phyloP scores from a whole-genome alignment of 2,113 vertebrate species.

The Microtus oregoni region DNA sequence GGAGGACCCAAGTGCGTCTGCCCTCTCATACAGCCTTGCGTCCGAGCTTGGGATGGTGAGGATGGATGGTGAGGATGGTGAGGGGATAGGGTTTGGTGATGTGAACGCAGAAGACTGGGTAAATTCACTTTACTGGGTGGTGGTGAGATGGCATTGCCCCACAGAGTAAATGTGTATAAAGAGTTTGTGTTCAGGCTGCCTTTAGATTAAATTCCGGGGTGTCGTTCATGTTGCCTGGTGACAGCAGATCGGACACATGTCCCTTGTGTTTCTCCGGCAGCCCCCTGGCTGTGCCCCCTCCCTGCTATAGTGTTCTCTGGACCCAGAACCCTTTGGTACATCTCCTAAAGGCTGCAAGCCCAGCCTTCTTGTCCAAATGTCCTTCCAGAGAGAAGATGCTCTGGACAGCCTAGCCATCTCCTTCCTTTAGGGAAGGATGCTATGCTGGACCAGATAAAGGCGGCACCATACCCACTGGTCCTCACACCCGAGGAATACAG shows the following conservation, averaged over 20 bases:
- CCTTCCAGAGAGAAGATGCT: neutral
- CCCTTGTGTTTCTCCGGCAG: neutral
- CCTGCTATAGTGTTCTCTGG: neutral
- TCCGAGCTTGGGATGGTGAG: neutral
- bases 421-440: neutral
- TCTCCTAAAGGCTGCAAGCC: neutral
- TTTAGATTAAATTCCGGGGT: neutral
- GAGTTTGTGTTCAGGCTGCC: rapidly evolving
- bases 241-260: rapidly evolving
- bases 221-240: neutral
- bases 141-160: too few relatives aligned
- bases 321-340: neutral
- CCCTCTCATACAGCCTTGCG: neutral
- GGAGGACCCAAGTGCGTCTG: neutral
- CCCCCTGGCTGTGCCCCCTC: too few relatives aligned
- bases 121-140: neutral
- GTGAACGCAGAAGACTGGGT: neutral
- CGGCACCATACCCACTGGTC: neutral
- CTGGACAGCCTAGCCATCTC: neutral
- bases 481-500: neutral
- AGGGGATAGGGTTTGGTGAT: neutral
- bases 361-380: neutral
- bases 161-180: rapidly evolving
- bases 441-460: neutral
- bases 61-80: neutral